Conservation (phyloP, 2,888 invertebrate genomes). For the Didymodactylos carnosus region DNA sequence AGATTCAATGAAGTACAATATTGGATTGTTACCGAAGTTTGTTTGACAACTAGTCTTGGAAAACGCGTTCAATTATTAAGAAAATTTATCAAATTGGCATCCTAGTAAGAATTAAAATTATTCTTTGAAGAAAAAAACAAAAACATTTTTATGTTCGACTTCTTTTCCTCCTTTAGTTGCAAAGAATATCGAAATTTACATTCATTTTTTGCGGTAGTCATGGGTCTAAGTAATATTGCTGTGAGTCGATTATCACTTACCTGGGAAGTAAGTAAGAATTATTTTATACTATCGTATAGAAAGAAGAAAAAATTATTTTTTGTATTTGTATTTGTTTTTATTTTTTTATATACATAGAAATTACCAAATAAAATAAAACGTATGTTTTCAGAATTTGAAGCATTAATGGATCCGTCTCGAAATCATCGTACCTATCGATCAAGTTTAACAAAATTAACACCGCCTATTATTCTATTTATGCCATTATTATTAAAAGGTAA, state of each 20-base stretch:
- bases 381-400: constrained; percentile 57
- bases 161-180: constrained; percentile 42
- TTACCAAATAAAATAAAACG: constrained; percentile 56
- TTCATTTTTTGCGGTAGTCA: constrained; percentile 60
- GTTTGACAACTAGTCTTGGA: constrained; percentile 48
- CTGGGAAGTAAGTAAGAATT: constrained; percentile 42
- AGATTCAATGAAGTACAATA: constrained; percentile 63
- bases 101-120: constrained; percentile 56
- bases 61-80: constrained; percentile 53
- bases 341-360: constrained; percentile 33
- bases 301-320: too few relatives aligned
- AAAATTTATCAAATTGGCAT: constrained; percentile 63
- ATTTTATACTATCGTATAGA: background rate
- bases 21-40: constrained; percentile 63
- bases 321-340: too few relatives aligned
- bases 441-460: constrained; percentile 22
- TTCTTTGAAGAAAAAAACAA: too few relatives aligned
- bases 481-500: constrained; percentile 57
- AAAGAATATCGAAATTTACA: constrained; percentile 61
- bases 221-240: constrained; percentile 61
- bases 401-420: constrained; percentile 54
- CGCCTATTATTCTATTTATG: constrained; percentile 63
- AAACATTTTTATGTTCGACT: too few relatives aligned
- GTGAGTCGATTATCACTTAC: constrained; percentile 54
- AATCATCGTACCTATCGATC: constrained; percentile 31